phyloP scores from a whole-genome alignment of 2,113 vertebrate species.

The Cephalopholis sonnerati region DNA sequence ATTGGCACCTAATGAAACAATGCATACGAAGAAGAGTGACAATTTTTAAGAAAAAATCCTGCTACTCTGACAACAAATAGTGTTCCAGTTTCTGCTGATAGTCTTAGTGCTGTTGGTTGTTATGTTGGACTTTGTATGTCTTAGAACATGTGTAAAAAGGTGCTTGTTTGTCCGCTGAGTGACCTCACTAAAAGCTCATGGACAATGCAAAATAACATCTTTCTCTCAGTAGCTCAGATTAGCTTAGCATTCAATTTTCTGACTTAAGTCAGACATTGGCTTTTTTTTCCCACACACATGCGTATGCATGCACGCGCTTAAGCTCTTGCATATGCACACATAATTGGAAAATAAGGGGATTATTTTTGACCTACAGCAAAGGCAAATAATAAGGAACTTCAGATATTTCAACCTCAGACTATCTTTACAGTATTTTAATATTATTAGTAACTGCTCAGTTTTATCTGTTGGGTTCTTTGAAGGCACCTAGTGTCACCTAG shows the following conservation, averaged over 20 bases:
- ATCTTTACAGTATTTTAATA: slow-evolving; percentile 68
- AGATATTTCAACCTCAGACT: slow-evolving; percentile 61
- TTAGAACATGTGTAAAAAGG: slow-evolving; percentile 53
- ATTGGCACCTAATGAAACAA: slow-evolving; percentile 46
- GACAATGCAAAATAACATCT: slow-evolving; percentile 58
- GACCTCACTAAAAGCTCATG: slow-evolving; percentile 42
- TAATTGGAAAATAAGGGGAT: slow-evolving; percentile 64
- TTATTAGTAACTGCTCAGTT: slow-evolving; percentile 68
- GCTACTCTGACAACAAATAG: slow-evolving; percentile 46
- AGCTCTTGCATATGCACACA: slow-evolving; percentile 77
- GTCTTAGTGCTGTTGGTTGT: slow-evolving; percentile 54
- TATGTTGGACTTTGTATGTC: slow-evolving; percentile 33
- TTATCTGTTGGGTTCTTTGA: slow-evolving; percentile 69
- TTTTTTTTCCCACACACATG: slow-evolving; percentile 71
- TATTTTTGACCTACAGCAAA: slow-evolving; percentile 74
- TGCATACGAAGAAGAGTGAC: slow-evolving; percentile 37
- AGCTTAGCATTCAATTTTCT: slow-evolving; percentile 66
- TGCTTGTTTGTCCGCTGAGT: slow-evolving; percentile 59
- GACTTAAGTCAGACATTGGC: slow-evolving; percentile 61
- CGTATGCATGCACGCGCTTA: slow-evolving; percentile 79
- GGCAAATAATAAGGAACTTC: slow-evolving; percentile 70
- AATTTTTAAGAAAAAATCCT: slow-evolving; percentile 32
- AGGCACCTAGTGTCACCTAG: slow-evolving; percentile 81
- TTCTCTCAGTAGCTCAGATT: slow-evolving; percentile 68
- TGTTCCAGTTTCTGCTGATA: slow-evolving; percentile 63